Evolutionary conservation across 2,113 vertebrate genomes (phyloP).

Genomic region (Trogon surrucura): DNA sequence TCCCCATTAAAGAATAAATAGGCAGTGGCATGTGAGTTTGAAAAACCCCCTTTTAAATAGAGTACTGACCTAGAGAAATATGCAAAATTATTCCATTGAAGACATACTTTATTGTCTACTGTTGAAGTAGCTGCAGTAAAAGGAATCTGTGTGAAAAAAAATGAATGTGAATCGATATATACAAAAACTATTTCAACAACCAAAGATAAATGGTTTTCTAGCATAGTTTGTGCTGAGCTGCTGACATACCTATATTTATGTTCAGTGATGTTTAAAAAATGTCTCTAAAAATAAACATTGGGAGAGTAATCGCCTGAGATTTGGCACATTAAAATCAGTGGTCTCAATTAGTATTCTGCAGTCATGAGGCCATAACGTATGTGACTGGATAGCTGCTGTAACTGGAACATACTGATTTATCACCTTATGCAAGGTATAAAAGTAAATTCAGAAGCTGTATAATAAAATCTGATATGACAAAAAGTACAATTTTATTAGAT

Average conservation of each 20-base stretch:
- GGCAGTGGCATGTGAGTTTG: background rate
- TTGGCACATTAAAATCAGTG: slow-evolving; percentile 1
- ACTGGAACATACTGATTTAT: slow-evolving; percentile 35
- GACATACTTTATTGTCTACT: background rate
- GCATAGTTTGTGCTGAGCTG: background rate
- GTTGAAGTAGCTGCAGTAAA: background rate
- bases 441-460: slow-evolving; percentile 1
- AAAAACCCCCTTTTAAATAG: background rate
- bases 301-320: slow-evolving; percentile 14
- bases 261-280: background rate
- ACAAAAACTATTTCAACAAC: slow-evolving; percentile 4
- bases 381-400: background rate
- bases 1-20: background rate
- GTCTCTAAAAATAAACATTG: background rate
- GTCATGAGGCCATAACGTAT: background rate
- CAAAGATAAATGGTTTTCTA: background rate
- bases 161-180: background rate
- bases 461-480: background rate
- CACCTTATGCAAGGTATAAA: background rate
- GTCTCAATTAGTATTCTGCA: slow-evolving; percentile 38
- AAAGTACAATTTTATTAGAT: background rate
- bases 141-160: background rate
- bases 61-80: background rate
- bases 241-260: background rate
- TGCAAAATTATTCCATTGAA: background rate